phyloP scores from a whole-genome alignment of 2,113 vertebrate genomes.

The Phaethon lepturus region DNA sequence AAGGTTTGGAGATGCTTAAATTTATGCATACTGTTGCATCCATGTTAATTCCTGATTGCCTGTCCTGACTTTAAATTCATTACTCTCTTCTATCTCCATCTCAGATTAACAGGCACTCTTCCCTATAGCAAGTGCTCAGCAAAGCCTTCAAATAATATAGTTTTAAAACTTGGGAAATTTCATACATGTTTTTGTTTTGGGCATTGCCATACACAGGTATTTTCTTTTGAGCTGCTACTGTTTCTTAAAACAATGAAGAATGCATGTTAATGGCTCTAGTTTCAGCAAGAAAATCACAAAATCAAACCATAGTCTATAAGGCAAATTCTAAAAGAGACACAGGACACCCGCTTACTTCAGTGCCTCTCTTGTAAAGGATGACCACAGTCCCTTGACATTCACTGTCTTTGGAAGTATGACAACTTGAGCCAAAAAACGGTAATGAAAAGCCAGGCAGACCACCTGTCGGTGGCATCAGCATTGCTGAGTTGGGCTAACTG shows the following conservation, averaged over 20 bases:
- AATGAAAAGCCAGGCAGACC: not conserved
- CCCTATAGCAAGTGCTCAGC: not conserved
- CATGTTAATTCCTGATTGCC: not conserved
- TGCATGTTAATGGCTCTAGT: not conserved
- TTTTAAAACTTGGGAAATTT: not conserved
- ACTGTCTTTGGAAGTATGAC: not conserved
- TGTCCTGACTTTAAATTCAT: not conserved
- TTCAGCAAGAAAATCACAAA: not conserved
- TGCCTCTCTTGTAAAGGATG: not conserved
- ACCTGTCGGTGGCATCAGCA: not conserved
- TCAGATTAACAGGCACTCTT: not conserved
- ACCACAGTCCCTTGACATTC: not conserved
- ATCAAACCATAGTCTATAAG: not conserved
- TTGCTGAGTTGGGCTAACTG: not conserved
- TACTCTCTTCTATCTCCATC: not conserved
- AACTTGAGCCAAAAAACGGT: not conserved
- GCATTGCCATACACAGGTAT: not conserved
- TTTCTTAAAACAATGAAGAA: not conserved
- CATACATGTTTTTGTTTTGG: accelerated
- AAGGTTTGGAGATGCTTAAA: not conserved
- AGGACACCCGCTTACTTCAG: not conserved
- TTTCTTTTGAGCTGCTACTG: not conserved
- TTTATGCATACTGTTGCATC: accelerated
- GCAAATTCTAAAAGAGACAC: not conserved
- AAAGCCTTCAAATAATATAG: not conserved